Base-by-base conservation (phyloP, 2,113 vertebrate genomes). In the Nycticebus coucang region DNA sequence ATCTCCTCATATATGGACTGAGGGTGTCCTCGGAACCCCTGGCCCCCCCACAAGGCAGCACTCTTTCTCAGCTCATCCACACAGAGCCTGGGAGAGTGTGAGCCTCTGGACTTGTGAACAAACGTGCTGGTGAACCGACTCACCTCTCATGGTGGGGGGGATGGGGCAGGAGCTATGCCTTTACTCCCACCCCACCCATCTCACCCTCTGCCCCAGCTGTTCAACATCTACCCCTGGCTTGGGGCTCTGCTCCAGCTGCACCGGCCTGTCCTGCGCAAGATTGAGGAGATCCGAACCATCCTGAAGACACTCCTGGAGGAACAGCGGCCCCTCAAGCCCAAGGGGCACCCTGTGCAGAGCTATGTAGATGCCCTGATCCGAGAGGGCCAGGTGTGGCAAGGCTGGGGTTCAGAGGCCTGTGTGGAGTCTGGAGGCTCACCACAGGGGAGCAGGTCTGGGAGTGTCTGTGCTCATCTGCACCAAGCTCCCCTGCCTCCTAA, bases 221-320 rank as follows among this genome's bases (percentile, higher is more conserved):
- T 98, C 96, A 57, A 57, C 33, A 9, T 79, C 95, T 99, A 97
- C 97, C 98, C 98, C 0, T 82, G 98, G 97, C 98, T 99, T 2
- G 98, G 98, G 85, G 97, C 98, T 89, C 96, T 98, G 37, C 98
- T 99, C 74, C 98, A 97, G 96, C 95, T 98, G 45, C 98, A 99
- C 96, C 98, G 96, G 97, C 98, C 98, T 0, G 97, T 99, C 93
- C 97, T 99, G 33, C 71, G 59, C n/a, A 99, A 98, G 97, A 97
- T 98, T 1, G 98, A 98, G 77, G 97, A 98, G 4, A 97, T 98
- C 22, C 97, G 98, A 0, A 28, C 41, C 90, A 98, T 99, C 92
- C 97, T 98, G 91, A 94, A 95, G 95, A 95, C 97, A 4, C 98
- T 98, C 79, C 98, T 98, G 93, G 93, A 95, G 79, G 96, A 77